Percentiles rank a stretch among this genome's conserved stretches.
phyloP scores from a whole-genome alignment of 2,113 vertebrate species.

The Solea senegalensis region DNA sequence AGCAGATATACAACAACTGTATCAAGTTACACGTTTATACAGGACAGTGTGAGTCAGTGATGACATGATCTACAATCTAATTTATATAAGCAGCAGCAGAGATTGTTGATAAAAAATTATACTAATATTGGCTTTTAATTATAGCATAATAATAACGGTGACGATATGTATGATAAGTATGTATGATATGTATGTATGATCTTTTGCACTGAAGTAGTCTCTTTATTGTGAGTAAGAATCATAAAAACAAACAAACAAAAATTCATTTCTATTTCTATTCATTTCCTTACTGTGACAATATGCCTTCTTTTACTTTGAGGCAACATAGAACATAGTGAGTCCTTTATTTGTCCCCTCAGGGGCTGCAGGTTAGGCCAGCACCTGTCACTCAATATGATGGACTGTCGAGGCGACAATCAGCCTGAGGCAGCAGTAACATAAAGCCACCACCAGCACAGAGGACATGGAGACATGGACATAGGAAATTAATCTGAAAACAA shows the following conservation, averaged over 20 bases:
- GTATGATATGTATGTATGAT: no score
- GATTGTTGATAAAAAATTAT: no score
- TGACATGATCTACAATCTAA: no score
- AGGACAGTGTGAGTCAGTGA: no score
- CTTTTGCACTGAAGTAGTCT: neutral
- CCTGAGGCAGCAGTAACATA: constrained; percentile 55
- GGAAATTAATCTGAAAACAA: constrained; percentile 15
- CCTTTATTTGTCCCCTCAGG: constrained; percentile 60
- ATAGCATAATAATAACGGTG: no score
- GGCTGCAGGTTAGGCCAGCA: constrained; percentile 40
- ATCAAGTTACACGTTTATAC: no score
- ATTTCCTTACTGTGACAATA: constrained; percentile 35
- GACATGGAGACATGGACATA: constrained; percentile 13
- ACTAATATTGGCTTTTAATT: no score
- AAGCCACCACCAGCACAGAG: constrained; percentile 30
- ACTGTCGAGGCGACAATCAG: constrained; percentile 47
- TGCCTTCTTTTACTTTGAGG: constrained; percentile 56
- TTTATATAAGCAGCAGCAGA: no score
- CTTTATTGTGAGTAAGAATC: neutral
- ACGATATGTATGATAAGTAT: no score
- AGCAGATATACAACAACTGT: no score
- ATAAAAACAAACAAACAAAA: constrained; percentile 1
- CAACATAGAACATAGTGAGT: constrained; percentile 33
- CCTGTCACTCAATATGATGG: constrained; percentile 71
- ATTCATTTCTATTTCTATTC: neutral